Evolutionary conservation across 2,113 vertebrate species (phyloP).

Genomic region (Ameiurus melas): DNA sequence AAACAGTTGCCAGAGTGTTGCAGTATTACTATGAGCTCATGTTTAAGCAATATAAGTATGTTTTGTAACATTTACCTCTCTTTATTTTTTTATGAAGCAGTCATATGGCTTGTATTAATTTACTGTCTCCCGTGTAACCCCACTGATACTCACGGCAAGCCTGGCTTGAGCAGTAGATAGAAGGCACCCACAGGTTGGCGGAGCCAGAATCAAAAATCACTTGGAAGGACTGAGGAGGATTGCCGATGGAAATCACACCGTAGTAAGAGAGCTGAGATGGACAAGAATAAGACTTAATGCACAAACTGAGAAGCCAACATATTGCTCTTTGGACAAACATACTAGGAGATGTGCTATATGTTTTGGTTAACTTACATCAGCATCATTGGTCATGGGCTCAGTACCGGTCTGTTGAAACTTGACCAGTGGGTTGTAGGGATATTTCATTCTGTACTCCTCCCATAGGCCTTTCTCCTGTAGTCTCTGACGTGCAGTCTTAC

Average conservation of each 20-base stretch:
- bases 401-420: conserved; percentile 56
- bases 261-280: conserved; percentile 65
- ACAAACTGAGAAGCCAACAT: background rate
- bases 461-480: conserved; percentile 71
- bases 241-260: conserved; percentile 68
- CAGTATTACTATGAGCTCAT: background rate
- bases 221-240: conserved; percentile 68
- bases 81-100: background rate
- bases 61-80: background rate
- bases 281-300: background rate
- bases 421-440: conserved; percentile 56
- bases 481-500: conserved; percentile 66
- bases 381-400: conserved; percentile 68
- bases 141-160: conserved; percentile 64
- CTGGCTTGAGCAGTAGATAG: conserved; percentile 61
- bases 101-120: background rate
- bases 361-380: conserved; percentile 64
- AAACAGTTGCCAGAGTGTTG: background rate
- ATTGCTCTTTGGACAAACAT: background rate
- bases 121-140: background rate
- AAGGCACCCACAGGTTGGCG: conserved; percentile 73
- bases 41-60: background rate
- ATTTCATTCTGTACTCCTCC: conserved; percentile 56
- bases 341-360: background rate
- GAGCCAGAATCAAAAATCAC: conserved; percentile 71